Evolutionary conservation across 2,113 vertebrate species (phyloP).

Genomic region (Pogonocichla stellata): DNA sequence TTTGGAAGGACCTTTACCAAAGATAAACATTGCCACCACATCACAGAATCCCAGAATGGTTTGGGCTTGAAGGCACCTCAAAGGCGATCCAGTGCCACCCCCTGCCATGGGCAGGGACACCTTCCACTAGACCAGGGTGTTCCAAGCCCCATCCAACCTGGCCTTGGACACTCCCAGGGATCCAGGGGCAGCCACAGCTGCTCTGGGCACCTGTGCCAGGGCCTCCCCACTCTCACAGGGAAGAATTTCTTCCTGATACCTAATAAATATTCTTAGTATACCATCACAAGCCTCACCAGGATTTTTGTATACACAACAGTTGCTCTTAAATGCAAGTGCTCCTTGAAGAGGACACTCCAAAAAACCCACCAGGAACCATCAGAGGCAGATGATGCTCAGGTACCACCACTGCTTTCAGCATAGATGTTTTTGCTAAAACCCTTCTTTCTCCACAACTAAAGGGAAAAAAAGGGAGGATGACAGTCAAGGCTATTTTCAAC

Average conservation of each 20-base stretch:
- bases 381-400: background rate
- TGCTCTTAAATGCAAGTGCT: background rate
- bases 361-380: background rate
- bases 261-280: background rate
- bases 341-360: accelerated
- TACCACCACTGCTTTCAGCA: accelerated
- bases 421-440: background rate
- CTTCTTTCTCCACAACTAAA: background rate
- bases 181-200: background rate
- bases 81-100: accelerated
- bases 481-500: background rate
- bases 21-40: background rate
- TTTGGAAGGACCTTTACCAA: background rate
- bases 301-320: background rate
- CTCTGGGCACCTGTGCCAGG: background rate
- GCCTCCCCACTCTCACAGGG: background rate
- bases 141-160: accelerated
- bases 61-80: background rate
- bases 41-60: background rate
- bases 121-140: accelerated
- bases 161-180: background rate
- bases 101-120: background rate
- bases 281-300: background rate
- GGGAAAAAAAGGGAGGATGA: background rate
- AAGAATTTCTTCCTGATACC: background rate